Base-by-base conservation (phyloP, 2,797 vertebrate genomes). In the Hippocampus kuda region DNA sequence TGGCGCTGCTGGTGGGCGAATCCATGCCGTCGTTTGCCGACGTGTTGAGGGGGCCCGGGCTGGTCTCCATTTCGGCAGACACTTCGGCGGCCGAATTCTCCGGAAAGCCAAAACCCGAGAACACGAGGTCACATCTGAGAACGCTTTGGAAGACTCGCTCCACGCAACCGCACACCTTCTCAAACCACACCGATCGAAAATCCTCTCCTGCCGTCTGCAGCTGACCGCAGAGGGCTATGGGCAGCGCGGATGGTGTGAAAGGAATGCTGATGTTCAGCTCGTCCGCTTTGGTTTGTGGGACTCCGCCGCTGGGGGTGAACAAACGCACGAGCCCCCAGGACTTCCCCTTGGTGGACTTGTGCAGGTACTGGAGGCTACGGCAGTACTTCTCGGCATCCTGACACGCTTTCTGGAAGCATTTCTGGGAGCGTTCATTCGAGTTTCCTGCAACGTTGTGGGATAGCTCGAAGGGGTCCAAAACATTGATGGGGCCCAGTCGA, bases 401-500 rank as follows among this genome's bases (percentile, higher is more conserved):
- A 66, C 93, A 95, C 76, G 93, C 92, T 54, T 66, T 84, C 73
- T 83, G 86, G 12, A 98, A 93, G 22, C 77, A 88, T 49, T 81
- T 82, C 0, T 89, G 92, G 0, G 90, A 88, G n/a, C 92, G 91
- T 18, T 92, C 86, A 0, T 84, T 92, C 73, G 97, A 85, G 15
- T 97, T 98, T 38, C 93, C 94, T 0, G 94, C 92, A 3, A 97
- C 94, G 0, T 98, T 98, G 87, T 98, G 96, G 73, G 87, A 91
- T 24, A 94, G 86, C 77, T 98, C 95, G 24, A 98, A 97, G 0
- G 96, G 96, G 75, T 98, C 96, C 76, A 96, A 88, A 30, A 98
- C 83, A 72, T 93, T 97, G 57, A 97, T 65, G 15, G 92, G 87
- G 0, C 93, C 93, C 5, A 94, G 69, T 70, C 77, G 90, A 24